Evolutionary conservation across 2,113 vertebrate genomes (phyloP).

Genomic region (Colistium nudipinnis): DNA sequence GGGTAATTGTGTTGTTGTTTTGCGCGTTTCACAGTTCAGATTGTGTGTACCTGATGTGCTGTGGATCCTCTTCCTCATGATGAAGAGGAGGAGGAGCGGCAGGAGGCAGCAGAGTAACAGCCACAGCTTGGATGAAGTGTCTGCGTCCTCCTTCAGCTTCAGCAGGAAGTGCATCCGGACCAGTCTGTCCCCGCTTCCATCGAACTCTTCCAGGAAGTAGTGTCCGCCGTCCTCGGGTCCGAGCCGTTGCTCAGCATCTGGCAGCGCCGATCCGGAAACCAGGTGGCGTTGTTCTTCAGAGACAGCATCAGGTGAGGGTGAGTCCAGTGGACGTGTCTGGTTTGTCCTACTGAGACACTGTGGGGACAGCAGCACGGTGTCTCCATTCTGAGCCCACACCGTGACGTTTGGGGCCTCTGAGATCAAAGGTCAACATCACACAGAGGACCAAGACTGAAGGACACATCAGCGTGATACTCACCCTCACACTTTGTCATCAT

Average conservation of each 20-base stretch:
- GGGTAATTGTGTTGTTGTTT: neutral
- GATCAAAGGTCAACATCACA: constrained; percentile 39
- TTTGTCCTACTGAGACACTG: no score
- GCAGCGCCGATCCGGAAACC: neutral
- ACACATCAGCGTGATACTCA: constrained; percentile 17
- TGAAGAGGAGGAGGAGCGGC: neutral
- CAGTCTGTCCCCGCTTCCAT: rapidly evolving
- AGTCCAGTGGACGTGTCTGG: constrained; percentile 25
- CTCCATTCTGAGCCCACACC: neutral
- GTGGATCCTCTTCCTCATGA: constrained; percentile 24
- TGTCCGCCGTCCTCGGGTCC: constrained; percentile 36
- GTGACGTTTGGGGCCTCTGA: neutral
- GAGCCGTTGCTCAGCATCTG: constrained; percentile 14
- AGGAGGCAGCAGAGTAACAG: neutral
- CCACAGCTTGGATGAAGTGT: neutral
- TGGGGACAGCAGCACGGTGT: neutral
- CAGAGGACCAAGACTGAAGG: neutral
- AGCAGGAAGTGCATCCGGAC: neutral
- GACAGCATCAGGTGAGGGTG: neutral
- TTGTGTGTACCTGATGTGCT: constrained; percentile 26
- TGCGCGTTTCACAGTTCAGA: constrained; percentile 5
- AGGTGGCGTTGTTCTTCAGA: neutral
- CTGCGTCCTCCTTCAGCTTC: constrained; percentile 21
- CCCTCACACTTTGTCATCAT: constrained; percentile 8
- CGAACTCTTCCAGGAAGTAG: constrained; percentile 43